Conservation (phyloP, 2,797 vertebrate species). For the Sciurus vulgaris region DNA sequence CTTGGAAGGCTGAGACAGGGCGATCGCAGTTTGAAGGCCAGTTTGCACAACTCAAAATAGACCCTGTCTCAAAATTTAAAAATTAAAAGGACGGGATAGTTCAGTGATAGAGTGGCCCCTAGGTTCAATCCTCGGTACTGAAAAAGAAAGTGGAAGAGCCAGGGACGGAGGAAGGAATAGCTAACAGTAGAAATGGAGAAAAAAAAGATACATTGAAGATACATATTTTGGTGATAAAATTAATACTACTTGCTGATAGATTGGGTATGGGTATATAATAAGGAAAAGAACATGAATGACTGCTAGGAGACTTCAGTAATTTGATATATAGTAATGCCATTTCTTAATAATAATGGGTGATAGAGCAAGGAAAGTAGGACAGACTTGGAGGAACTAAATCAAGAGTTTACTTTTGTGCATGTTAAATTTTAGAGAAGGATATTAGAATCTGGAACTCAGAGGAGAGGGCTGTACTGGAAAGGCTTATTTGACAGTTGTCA, state of each 20-base stretch:
- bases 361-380: not conserved
- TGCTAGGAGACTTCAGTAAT: not conserved
- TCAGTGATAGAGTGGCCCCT: no score
- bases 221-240: not conserved
- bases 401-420: constrained; percentile 4
- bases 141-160: no score
- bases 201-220: not conserved
- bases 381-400: constrained; percentile 26
- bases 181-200: not conserved
- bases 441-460: constrained; percentile 2
- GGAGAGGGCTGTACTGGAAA: not conserved
- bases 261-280: not conserved
- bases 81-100: no score
- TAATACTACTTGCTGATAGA: not conserved
- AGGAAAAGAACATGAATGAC: not conserved
- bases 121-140: no score
- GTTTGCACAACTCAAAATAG: no score
- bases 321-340: not conserved
- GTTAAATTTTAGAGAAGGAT: not conserved
- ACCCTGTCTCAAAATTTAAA: no score
- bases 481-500: not conserved
- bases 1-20: no score
- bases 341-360: constrained; percentile 10
- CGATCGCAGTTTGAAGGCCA: no score
- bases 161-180: not conserved